phyloP scores from a whole-genome alignment of 2,797 vertebrate genomes.

The Diceros bicornis region DNA sequence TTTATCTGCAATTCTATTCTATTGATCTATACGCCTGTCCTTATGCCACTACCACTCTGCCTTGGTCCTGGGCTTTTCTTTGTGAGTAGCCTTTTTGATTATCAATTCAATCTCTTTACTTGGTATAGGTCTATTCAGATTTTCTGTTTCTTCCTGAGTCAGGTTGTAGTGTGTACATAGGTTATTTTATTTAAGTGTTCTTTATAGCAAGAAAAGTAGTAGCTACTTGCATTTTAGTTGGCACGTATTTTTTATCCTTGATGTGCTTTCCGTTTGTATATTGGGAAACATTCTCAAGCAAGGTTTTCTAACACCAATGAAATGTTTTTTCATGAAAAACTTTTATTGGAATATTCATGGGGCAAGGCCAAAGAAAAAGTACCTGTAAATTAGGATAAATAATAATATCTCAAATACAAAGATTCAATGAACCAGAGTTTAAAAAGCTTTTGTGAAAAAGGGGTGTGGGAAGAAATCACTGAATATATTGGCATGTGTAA shows the following conservation, averaged over 20 bases:
- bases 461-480: neutral
- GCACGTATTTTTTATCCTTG: neutral
- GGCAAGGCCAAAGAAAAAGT: neutral
- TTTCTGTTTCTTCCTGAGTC: neutral
- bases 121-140: neutral
- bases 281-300: neutral
- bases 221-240: neutral
- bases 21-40: neutral
- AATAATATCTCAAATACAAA: neutral
- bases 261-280: neutral
- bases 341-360: neutral
- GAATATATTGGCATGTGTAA: neutral
- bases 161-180: neutral
- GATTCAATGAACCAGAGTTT: neutral
- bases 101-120: neutral
- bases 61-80: neutral
- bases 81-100: neutral
- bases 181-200: neutral
- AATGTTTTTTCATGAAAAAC: neutral
- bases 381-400: neutral
- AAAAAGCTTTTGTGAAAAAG: neutral
- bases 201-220: neutral
- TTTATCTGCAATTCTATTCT: neutral
- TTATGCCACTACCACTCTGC: neutral
- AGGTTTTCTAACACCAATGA: neutral